Percentiles rank a stretch among this genome's conserved stretches.
phyloP scores from a whole-genome alignment of 2,113 vertebrate genomes.

The Entelurus aequoreus region DNA sequence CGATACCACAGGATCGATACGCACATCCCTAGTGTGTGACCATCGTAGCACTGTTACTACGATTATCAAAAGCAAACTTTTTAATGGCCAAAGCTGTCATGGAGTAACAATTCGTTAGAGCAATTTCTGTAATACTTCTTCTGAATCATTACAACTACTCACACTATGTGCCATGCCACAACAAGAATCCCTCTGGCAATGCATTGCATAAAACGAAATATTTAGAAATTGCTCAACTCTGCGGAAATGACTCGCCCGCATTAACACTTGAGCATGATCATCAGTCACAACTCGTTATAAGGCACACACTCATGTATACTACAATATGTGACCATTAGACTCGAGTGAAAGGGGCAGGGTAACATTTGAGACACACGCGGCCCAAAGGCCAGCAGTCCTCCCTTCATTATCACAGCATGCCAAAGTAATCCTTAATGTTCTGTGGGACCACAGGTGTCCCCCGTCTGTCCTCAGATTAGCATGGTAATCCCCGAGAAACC shows the following conservation, averaged over 20 bases:
- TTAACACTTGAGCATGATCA: neutral
- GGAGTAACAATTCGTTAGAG: neutral
- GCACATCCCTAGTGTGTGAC: no score
- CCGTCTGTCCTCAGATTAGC: constrained; percentile 71
- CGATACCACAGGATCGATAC: no score
- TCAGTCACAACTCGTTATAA: constrained; percentile 1
- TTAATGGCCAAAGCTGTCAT: neutral
- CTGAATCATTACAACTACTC: constrained; percentile 7
- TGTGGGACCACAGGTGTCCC: constrained; percentile 71
- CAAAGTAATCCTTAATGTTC: constrained; percentile 62
- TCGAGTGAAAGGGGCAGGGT: constrained; percentile 30
- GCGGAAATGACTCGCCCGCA: constrained; percentile 28
- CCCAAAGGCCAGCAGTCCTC: constrained; percentile 34
- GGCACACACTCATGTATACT: neutral
- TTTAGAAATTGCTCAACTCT: constrained; percentile 42
- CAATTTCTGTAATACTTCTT: constrained; percentile 5
- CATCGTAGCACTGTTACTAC: neutral
- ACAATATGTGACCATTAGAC: constrained; percentile 3
- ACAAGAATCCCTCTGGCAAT: constrained; percentile 36
- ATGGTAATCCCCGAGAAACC: constrained; percentile 64
- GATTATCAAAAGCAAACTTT: neutral
- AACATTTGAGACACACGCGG: constrained; percentile 11
- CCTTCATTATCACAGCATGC: constrained; percentile 62
- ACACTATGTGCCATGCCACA: constrained; percentile 22
- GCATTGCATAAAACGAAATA: constrained; percentile 21